Evolutionary conservation across 2,888 invertebrate genomes (phyloP), one percentile per base, ranked within the genome.

Genomic region (Yponomeuta malinellus): DNA sequence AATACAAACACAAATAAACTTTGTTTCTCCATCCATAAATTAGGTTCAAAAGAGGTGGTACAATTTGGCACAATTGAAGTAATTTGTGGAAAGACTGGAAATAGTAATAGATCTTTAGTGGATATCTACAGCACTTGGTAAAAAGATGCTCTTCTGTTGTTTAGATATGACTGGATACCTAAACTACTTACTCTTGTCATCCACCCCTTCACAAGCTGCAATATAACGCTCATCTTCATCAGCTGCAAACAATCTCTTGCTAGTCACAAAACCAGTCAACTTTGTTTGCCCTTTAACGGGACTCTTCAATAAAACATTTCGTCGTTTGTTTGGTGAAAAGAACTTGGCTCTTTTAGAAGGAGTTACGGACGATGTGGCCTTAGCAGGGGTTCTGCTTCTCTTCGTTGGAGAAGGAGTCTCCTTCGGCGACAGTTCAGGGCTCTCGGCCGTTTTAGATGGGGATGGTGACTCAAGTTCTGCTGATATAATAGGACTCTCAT

Each of bases 181-280:
- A 9, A 43, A 43, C 5, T 43, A 78, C 87, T 86, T 80, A 91
- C 91, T 89, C 75, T 87, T 89, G 72, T 90, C 88, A 84, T 90
- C 88, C 73, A 81, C 76, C 10, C 78, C 81, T 48, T 78, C 71
- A 73, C 78, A 78, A 68, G 78, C 77, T 52, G 63, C 70, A 71
- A 81, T 81, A 43, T 74, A 69, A 23, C 73, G 73, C 72, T 77
- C 73, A 31, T 74, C 71, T 48, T 73, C 71, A 43, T 73, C 72
- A 70, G 69, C 63, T 48, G 69, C 15, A 23, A 68, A 48, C 65
- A 71, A 68, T 8, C 73, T 73, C 69, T 73, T 72, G 65, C 63
- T 71, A 66, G 71, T 73, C 37, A 79, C 76, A 10, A 79, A 74
- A 31, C 72, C 72, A 65, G 70, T 72, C 29, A 90, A 79, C 73